These are phyloP conservation scores for Gryon sp. DNA, from an alignment of 1,140 invertebrate species.

Conservation along the genomic window DNA sequence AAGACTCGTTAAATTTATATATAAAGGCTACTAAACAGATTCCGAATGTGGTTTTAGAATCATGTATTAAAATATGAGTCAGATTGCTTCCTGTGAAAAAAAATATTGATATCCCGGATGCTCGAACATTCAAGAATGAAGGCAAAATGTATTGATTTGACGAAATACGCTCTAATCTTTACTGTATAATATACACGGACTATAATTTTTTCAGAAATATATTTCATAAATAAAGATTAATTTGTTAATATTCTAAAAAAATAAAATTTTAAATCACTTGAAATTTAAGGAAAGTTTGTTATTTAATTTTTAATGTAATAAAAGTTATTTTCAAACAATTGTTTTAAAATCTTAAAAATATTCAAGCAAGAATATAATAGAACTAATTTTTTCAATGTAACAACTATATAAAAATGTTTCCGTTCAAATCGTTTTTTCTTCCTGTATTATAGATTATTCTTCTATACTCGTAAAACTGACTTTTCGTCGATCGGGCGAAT, in stretches of 20 bases:
- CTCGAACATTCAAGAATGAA: constrained; percentile 32
- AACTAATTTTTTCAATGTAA: no score
- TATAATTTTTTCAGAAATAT: neutral
- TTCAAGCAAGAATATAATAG: no score
- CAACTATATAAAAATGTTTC: constrained; percentile 8
- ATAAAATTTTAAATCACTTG: no score
- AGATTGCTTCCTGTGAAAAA: constrained; percentile 38
- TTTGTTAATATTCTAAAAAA: no score
- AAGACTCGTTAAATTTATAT: no score
- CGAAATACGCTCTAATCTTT: no score
- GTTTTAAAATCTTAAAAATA: no score
- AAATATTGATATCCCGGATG: constrained; percentile 9
- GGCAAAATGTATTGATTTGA: constrained; percentile 17
- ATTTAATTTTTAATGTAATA: no score
- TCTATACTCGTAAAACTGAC: neutral
- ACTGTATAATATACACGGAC: neutral
- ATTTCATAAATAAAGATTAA: neutral
- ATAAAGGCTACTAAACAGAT: no score
- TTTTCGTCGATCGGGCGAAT: constrained; percentile 1
- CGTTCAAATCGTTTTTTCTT: neutral
- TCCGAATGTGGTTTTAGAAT: neutral
- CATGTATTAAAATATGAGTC: constrained; percentile 21
- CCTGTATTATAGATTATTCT: no score
- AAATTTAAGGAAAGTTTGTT: no score
- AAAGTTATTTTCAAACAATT: no score